A percentile compares a stretch with the other conserved stretches of the same genome.
phyloP scores from a whole-genome alignment of 1,140 invertebrate genomes.

The Zaprionus camerounensis region DNA sequence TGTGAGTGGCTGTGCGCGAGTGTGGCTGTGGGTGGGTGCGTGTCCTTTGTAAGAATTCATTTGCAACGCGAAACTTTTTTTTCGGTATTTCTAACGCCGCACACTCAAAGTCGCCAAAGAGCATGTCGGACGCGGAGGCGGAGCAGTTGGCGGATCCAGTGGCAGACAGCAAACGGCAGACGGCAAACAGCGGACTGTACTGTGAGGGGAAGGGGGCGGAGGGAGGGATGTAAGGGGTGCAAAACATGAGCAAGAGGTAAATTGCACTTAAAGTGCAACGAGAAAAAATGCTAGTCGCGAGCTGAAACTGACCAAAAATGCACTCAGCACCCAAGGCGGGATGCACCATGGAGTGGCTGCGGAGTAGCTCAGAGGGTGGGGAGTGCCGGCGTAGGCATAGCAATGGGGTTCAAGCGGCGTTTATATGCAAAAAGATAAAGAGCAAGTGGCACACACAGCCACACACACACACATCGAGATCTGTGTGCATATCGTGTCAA shows the following conservation, averaged over 20 bases:
- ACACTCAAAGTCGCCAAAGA: conserved; percentile 75
- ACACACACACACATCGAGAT: conserved; percentile 27
- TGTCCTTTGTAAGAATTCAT: conserved; percentile 81
- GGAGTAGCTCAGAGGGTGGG: neutral
- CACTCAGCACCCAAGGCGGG: conserved; percentile 67
- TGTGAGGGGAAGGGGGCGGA: neutral
- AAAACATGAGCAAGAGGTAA: conserved; percentile 77
- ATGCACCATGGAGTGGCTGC: neutral
- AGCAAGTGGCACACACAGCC: conserved; percentile 67
- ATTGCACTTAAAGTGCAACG: conserved; percentile 81
- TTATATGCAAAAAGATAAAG: conserved; percentile 82
- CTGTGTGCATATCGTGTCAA: conserved; percentile 20
- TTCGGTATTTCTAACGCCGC: conserved; percentile 80
- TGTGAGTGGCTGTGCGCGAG: conserved; percentile 24
- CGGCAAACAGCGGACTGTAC: neutral
- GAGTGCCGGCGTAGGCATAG: neutral
- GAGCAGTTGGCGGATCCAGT: neutral
- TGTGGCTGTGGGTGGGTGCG: conserved; percentile 37
- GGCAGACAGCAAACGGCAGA: conserved; percentile 1
- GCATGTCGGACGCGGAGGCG: conserved; percentile 12
- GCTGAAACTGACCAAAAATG: conserved; percentile 79
- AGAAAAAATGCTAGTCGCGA: conserved; percentile 77
- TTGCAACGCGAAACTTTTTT: conserved; percentile 79
- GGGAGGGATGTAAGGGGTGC: conserved; percentile 11
- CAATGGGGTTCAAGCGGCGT: conserved; percentile 52